phyloP scores from a whole-genome alignment of 2,888 invertebrate species.

The Drosophila percnosoma region DNA sequence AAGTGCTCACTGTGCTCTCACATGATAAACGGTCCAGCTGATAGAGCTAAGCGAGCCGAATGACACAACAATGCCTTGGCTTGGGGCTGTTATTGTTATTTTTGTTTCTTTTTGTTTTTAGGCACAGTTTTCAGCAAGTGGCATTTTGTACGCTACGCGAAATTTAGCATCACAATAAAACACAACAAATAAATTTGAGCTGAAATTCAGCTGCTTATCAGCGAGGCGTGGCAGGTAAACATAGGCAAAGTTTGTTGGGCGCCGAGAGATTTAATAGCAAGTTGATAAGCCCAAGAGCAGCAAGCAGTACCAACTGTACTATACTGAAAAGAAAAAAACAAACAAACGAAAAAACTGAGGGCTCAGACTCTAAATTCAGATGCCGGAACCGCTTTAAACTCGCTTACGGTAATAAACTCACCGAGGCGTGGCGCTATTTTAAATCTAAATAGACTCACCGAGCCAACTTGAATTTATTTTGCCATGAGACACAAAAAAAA shows the following conservation, averaged over 20 bases:
- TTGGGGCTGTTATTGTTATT: conserved; percentile 5
- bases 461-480: conserved; percentile 68
- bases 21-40: conserved; percentile 72
- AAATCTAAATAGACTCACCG: conserved; percentile 74
- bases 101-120: background rate
- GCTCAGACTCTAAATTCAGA: conserved; percentile 1
- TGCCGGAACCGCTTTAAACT: conserved; percentile 66
- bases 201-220: conserved; percentile 71
- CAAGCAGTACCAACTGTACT: background rate
- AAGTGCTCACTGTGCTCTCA: conserved; percentile 19
- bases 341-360: background rate
- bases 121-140: conserved; percentile 27
- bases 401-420: conserved; percentile 72
- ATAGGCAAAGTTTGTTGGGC: conserved; percentile 39
- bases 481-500: conserved; percentile 20
- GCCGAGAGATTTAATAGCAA: conserved; percentile 73
- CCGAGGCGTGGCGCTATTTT: conserved; percentile 70
- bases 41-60: conserved; percentile 64
- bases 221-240: conserved; percentile 57
- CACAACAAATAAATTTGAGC: conserved; percentile 76
- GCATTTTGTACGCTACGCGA: conserved; percentile 64
- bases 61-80: conserved; percentile 32
- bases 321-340: background rate
- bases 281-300: conserved; percentile 65
- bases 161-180: conserved; percentile 79